A percentile compares a stretch with the other conserved stretches of the same genome.
phyloP scores from a whole-genome alignment of 2,888 invertebrate genomes.

The Lasius fuliginosus region DNA sequence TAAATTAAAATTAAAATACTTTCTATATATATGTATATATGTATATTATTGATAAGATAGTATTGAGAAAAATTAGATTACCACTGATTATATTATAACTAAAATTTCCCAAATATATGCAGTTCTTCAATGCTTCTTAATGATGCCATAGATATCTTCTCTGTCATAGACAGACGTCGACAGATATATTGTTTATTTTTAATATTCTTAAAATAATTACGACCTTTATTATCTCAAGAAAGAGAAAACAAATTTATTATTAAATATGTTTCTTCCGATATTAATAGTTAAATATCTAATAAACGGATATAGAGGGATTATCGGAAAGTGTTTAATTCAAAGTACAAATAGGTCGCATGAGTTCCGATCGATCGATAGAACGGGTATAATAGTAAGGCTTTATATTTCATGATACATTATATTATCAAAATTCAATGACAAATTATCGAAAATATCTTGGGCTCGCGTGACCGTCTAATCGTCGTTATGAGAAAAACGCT shows the following conservation, averaged over 20 bases:
- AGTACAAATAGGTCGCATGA: conserved; percentile 3
- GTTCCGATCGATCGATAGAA: conserved; percentile 15
- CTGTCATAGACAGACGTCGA: background rate
- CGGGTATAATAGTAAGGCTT: conserved; percentile 1
- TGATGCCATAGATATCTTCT: background rate
- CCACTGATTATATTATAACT: background rate
- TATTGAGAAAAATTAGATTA: background rate
- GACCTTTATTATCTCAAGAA: background rate
- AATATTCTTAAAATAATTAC: background rate
- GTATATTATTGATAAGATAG: background rate
- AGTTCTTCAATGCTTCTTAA: background rate
- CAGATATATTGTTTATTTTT: background rate
- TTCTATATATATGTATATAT: background rate
- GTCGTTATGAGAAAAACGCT: conserved; percentile 32
- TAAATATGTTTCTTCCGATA: background rate
- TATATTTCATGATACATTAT: conserved; percentile 19
- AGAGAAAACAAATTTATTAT: conserved; percentile 4
- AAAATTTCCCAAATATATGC: background rate
- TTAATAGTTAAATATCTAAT: conserved; percentile 41
- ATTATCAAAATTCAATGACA: conserved; percentile 9
- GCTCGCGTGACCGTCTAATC: conserved; percentile 3
- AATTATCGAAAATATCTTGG: background rate
- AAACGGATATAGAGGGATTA: conserved; percentile 38
- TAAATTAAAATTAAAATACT: background rate
- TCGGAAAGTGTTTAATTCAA: conserved; percentile 28